A percentile compares a stretch with the other conserved stretches of the same genome.
phyloP scores from a whole-genome alignment of 1,140 invertebrate genomes.

The Habropoda laboriosa region DNA sequence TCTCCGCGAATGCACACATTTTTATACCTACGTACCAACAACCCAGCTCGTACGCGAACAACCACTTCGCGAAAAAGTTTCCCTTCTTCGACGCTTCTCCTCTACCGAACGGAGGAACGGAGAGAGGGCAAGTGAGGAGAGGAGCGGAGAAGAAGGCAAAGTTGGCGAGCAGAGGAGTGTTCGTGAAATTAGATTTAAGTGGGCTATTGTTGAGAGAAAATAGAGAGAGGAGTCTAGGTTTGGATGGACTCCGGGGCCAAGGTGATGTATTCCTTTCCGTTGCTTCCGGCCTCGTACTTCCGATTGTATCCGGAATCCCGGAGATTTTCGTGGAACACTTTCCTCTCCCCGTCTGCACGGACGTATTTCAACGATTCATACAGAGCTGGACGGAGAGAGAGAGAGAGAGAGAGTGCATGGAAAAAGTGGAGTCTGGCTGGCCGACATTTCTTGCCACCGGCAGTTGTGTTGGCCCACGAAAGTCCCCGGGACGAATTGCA shows the following conservation, averaged over 20 bases:
- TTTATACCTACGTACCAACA: not conserved
- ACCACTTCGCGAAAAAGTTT: not conserved
- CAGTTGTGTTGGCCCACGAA: slow-evolving; percentile 52
- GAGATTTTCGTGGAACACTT: slow-evolving; percentile 48
- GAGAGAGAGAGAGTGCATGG: slow-evolving; percentile 53
- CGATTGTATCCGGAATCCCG: slow-evolving; percentile 45
- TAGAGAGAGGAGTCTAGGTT: slow-evolving; percentile 40
- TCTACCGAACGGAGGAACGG: not conserved
- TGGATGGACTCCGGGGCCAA: slow-evolving; percentile 26
- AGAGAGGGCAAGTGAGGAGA: too few species aligned
- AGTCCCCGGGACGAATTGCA: slow-evolving; percentile 50
- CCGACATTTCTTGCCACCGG: slow-evolving; percentile 49
- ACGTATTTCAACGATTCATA: slow-evolving; percentile 16
- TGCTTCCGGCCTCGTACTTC: slow-evolving; percentile 42
- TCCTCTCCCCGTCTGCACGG: slow-evolving; percentile 10
- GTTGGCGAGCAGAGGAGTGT: slow-evolving; percentile 46
- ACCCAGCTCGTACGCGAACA: not conserved
- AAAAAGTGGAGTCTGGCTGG: slow-evolving; percentile 16
- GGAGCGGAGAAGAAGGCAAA: slow-evolving; percentile 32
- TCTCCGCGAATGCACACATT: not conserved
- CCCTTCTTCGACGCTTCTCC: not conserved
- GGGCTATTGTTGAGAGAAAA: slow-evolving; percentile 63
- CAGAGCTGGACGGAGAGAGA: too few species aligned
- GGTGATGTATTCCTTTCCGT: slow-evolving; percentile 65
- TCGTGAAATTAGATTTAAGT: slow-evolving; percentile 71